Evolutionary conservation across 1,140 invertebrate genomes (phyloP), one percentile per base, ranked within the genome.

Genomic region (Cotesia typhae): DNA sequence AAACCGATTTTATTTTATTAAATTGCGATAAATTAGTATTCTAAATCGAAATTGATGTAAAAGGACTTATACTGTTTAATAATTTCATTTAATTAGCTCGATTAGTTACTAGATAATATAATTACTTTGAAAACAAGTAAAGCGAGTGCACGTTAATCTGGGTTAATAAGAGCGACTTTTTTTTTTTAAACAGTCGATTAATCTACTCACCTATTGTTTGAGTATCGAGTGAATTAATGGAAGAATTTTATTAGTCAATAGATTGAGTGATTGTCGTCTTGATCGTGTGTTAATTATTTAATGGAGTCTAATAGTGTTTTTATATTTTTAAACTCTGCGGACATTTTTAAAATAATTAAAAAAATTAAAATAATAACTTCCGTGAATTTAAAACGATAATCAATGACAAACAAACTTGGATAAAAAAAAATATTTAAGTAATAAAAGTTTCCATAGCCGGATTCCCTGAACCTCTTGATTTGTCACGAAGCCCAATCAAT

Each of bases 11-110:
- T 64, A 41, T 20, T 67, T 36, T 70, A 28, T 28, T 28, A 28
- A 28, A 28, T 28, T 28, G 28, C 28, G 61, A 75, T 69, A 73
- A 82, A 83, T 83, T 83, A 82, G 80, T 82, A 83, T 84, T 83
- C 81, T 81, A 83, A 77, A 84, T 82, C 78, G 80, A 85, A 84
- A 85, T 85, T 84, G 80, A 84, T 83, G 74, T 74, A 64, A 77
- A 75, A 78, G 75, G 76, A 75, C 74, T 78, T 76, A 28, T 70
- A 37, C 1, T 28, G 28, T 28, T 28, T 28, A 28, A 1, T 73
- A 12, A 73, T 59, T 41, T 9, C 35, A 73, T 52, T 72, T 64
- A 74, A 70, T 70, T 36, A 17, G 17, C 41, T 67, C 17, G 61
- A 63, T 60, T 70, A 74, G 14, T 74, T 59, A 75, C 66, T 7